Percentiles rank a stretch among this genome's conserved stretches.
Evolutionary conservation across 2,113 vertebrate genomes (phyloP).

Genomic region (Brachyhypopomus occidentalis): DNA sequence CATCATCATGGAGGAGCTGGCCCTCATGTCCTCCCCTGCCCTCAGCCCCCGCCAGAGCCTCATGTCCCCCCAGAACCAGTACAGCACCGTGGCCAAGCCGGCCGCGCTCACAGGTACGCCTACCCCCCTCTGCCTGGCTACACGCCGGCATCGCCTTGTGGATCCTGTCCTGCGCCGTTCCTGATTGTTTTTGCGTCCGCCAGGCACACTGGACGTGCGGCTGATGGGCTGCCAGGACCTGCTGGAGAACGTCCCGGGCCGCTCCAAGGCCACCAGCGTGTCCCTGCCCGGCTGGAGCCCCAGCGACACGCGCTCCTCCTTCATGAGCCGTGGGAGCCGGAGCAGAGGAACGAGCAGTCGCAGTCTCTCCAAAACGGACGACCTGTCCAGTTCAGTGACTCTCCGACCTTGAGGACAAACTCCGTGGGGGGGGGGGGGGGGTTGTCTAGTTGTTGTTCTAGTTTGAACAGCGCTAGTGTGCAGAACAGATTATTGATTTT

Average conservation of each 20-base stretch:
- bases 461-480: too few species aligned
- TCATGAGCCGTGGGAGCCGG: slow-evolving; percentile 93
- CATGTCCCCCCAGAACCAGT: slow-evolving; percentile 91
- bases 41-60: slow-evolving; percentile 93
- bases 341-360: slow-evolving; percentile 86
- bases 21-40: slow-evolving; percentile 86
- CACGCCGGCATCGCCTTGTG: too few species aligned
- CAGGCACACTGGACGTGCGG: slow-evolving; percentile 96
- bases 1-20: slow-evolving; percentile 94
- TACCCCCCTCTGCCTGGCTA: too few species aligned
- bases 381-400: slow-evolving; percentile 91
- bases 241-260: slow-evolving; percentile 93
- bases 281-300: slow-evolving; percentile 95
- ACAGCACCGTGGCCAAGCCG: slow-evolving; percentile 94
- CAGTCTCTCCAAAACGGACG: slow-evolving; percentile 92
- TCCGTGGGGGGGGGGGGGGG: too few species aligned
- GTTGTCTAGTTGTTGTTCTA: too few species aligned
- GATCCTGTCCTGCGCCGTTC: background rate
- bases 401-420: background rate
- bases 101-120: slow-evolving; percentile 60
- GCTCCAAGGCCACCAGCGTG: slow-evolving; percentile 90
- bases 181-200: background rate
- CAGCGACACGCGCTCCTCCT: slow-evolving; percentile 92
- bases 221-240: slow-evolving; percentile 99
- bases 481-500: too few species aligned